Evolutionary conservation across 1,140 invertebrate species (phyloP).

Genomic region (Platorchestia sp.): DNA sequence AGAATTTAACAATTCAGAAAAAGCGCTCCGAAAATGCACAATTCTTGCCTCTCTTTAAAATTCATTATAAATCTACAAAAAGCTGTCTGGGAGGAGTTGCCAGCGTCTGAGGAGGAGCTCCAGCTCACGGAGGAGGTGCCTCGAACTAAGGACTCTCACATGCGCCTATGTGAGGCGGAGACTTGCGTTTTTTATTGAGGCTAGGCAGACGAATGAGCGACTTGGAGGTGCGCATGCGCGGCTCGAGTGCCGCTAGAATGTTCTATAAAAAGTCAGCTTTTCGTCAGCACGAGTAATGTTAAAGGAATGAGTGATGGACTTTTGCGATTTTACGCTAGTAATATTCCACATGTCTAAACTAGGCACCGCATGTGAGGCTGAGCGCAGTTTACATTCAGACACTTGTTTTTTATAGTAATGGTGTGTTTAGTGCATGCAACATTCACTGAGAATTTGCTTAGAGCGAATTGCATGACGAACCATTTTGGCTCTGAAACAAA

Average conservation of each 20-base stretch:
- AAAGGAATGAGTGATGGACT: conserved; percentile 27
- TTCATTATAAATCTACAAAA: not conserved
- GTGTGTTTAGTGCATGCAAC: no score
- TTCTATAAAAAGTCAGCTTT: not conserved
- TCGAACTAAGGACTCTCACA: not conserved
- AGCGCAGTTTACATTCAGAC: not conserved
- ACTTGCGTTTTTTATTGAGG: not conserved
- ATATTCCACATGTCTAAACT: not conserved
- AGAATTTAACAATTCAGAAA: not conserved
- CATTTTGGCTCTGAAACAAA: no score
- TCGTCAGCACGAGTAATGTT: not conserved
- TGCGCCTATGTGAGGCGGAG: not conserved
- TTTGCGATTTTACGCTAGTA: not conserved
- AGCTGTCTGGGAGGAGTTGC: not conserved
- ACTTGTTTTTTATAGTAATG: not conserved
- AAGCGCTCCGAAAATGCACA: not conserved
- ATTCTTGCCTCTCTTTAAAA: not conserved
- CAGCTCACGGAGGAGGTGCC: not conserved
- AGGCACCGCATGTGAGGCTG: not conserved
- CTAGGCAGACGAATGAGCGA: not conserved
- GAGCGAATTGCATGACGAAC: no score
- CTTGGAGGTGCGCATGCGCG: not conserved
- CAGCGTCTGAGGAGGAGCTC: not conserved
- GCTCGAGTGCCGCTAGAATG: not conserved
- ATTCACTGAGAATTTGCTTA: no score